Evolutionary conservation across 2,888 invertebrate genomes (phyloP), one percentile per base, ranked within the genome.

Genomic region (Mycalesis mineus): DNA sequence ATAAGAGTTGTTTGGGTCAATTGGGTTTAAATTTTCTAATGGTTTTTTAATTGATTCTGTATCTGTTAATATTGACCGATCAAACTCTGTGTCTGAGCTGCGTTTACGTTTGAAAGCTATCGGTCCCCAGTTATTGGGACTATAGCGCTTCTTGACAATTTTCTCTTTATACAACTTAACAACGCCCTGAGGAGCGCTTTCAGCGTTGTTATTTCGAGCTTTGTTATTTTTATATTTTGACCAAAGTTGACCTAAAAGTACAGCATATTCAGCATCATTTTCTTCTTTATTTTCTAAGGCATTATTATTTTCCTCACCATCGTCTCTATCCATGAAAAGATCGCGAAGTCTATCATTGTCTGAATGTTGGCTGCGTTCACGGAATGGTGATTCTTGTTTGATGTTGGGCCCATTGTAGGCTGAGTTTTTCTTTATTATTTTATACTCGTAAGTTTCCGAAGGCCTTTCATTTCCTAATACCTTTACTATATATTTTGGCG

Each of bases 371-470:
- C 74, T 77, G 61, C 89, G 75, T 64, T 89, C 89, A 40, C 89
- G 87, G 59, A 89, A 89, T 40, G 88, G 80, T 0, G 89, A 88
- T 71, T 52, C 57, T 41, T 86, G 86, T 55, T 83, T 83, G 55
- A 77, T 80, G 14, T 64, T 65, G 44, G 58, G 51, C 17, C 53
- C 52, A 50, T 57, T 58, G 31, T 36, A 40, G 4, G 51, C 58
- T 11, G 62, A 56, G 53, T 89, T 91, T 68, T 91, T 91, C 68
- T 91, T 91, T 15, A 90, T 88, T 15, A 87, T 69, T 69, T 78
- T 91, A 66, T 92, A 92, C 64, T 92, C 88, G 63, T 92, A 92
- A 1, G 90, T 74, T 50, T 91, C 91, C 17, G 90, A 83, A 55
- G 90, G 80, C 61, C 83, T 80, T 62, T 89, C 88, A 39, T 82